phyloP scores from a whole-genome alignment of 1,140 invertebrate species.

The Pissodes strobi region DNA sequence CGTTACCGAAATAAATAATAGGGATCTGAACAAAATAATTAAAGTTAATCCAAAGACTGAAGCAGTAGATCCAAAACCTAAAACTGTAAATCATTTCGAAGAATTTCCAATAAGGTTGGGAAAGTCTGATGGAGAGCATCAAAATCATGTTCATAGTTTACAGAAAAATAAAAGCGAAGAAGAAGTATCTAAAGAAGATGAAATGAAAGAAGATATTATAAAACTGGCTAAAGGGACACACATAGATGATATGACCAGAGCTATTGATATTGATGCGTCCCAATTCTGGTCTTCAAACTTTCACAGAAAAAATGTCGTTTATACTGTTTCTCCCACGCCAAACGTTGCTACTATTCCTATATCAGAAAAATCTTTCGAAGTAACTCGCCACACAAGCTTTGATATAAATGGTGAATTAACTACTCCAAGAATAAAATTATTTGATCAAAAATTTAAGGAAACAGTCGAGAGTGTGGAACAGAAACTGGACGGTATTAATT shows the following conservation, averaged over 20 bases:
- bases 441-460: constrained; percentile 46
- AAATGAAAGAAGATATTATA: not conserved
- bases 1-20: constrained; percentile 34
- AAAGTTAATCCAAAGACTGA: constrained; percentile 39
- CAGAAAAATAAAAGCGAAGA: too few relatives aligned
- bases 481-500: constrained; percentile 32
- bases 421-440: constrained; percentile 43
- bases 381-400: constrained; percentile 6
- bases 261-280: not conserved
- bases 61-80: constrained; percentile 31
- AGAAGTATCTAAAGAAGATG: not conserved
- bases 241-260: not conserved
- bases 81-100: constrained; percentile 21
- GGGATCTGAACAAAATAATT: constrained; percentile 35
- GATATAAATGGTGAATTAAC: constrained; percentile 26
- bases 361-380: constrained; percentile 16
- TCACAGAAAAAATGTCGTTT: constrained; percentile 31
- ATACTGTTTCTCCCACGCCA: constrained; percentile 33
- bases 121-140: not conserved
- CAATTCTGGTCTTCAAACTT: constrained; percentile 5
- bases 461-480: constrained; percentile 43
- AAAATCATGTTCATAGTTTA: too few relatives aligned
- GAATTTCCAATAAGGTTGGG: constrained; percentile 16
- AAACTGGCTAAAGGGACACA: constrained; percentile 10
- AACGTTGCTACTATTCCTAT: constrained; percentile 41